Base-by-base conservation (phyloP, 2,888 invertebrate genomes). In the Amphipyra tragopoginis region DNA sequence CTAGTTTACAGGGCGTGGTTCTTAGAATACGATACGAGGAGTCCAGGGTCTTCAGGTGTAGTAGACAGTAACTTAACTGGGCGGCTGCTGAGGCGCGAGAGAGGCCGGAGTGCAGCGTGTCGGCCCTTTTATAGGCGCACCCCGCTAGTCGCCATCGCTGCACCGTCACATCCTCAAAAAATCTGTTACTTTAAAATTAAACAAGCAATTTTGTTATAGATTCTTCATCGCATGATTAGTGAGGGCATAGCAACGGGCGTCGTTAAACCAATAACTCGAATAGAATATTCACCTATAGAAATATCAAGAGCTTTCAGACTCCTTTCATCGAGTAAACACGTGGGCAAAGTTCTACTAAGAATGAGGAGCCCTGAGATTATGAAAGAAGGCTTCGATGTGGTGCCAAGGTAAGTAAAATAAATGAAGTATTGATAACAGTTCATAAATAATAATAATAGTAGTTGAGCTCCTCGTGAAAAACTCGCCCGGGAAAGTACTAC, bases 241-340 rank as follows among this genome's bases (percentile, higher is more conserved):
- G 91, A 96, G 43, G 97, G 97, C 5, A 95, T 98, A 39, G 86
- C 93, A 33, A 91, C 83, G 14, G 97, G 97, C 2, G 95, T 95
- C 3, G 96, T 98, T 0, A 95, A 95, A 79, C 98, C 98, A 0
- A 90, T 98, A 0, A 92, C 91, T 5, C 92, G 96, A 15, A 96
- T 96, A 0, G 92, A 96, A 5, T 98, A 97, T 82, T 84, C 92
- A 5, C 93, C 91, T 13, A 91, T 96, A 56, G 95, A 97, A 77
- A 87, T 97, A 0, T 96, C 97, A 81, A 92, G 94, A 60, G 97
- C 97, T 0, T 97, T 97, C 83, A 92, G 82, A 63, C 92, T 93
- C 0, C 92, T 96, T 90, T 92, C 95, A 0, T 87, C 93, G 0
- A 96, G 97, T 36, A 97, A 97, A 83, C 97, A 98, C 78, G 69